Evolutionary conservation across 2,113 vertebrate genomes (phyloP), one percentile per base, ranked within the genome.

Genomic region (Mormyrus lacerda): DNA sequence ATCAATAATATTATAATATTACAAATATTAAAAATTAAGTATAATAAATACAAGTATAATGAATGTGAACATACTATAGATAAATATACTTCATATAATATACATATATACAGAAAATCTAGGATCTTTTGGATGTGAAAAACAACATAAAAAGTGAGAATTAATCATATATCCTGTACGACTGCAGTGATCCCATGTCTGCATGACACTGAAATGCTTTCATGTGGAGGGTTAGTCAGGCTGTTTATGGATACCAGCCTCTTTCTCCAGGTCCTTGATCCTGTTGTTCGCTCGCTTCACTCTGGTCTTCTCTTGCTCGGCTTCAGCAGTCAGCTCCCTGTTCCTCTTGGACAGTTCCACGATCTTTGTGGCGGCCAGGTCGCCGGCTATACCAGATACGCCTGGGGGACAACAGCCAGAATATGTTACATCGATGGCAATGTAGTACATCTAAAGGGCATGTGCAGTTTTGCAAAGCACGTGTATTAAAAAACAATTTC

Each of bases 261-360:
- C 96, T 93, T 90, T 96, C 93, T 99, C 97, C 90, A 99, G 96
- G 88, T 96, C 96, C 93, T 94, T 97, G 89, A 98, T 91, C 90
- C 91, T 95, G 87, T 94, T 95, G 89, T 58, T 95, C 61, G 96
- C 94, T 92, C 97, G 96, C 92, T 97, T 98, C 65, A 93, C 94
- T 94, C 94, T 97, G 89, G 94, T 93, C 89, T 96, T 98, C 19
- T 97, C 96, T 0, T 91, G 94, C 91, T 99, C 96, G 0, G 94
- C 91, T 91, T 98, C 97, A 0, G 95, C 96, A 3, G 89, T 94
- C 42, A 99, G 88, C 87, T 96, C 96, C 19, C 97, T 96, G 88
- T 97, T 99, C 94, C 92, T 98, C 92, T 97, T 99, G 86, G 98
- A 97, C 92, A 99, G 90, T 89, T 98, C 97, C 0, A 99, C 96